phyloP scores from a whole-genome alignment of 2,113 vertebrate genomes.

The Pogona vitticeps region DNA sequence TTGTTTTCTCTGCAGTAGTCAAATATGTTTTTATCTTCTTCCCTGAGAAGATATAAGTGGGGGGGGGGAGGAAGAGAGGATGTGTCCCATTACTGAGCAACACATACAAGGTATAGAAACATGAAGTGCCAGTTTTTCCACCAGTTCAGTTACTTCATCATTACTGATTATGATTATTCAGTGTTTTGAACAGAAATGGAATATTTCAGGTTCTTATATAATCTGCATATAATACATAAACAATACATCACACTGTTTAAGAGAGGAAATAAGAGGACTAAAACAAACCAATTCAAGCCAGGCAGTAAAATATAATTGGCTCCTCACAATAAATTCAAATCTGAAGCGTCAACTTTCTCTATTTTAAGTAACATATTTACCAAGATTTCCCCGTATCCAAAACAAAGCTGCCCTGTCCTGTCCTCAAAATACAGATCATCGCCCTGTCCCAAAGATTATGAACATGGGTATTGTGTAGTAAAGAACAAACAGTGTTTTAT shows the following conservation, averaged over 20 bases:
- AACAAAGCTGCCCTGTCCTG: not conserved
- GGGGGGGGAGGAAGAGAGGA: slow-evolving; percentile 48
- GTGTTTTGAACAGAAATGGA: slow-evolving; percentile 5
- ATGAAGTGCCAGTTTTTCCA: slow-evolving; percentile 28
- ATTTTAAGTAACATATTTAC: not conserved
- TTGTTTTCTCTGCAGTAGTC: slow-evolving; percentile 99
- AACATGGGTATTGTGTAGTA: not conserved
- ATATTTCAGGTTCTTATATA: not conserved
- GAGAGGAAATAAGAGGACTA: too few species aligned
- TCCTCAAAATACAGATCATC: not conserved
- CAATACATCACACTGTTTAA: too few species aligned
- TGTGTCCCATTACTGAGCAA: slow-evolving; percentile 44
- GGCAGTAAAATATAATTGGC: not conserved
- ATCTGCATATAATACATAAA: not conserved
- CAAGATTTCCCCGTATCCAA: not conserved
- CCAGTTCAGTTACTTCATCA: slow-evolving; percentile 37
- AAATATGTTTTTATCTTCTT: slow-evolving; percentile 98
- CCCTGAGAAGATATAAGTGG: slow-evolving; percentile 77
- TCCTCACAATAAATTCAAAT: not conserved
- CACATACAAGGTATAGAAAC: slow-evolving; percentile 40
- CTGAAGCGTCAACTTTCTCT: not conserved
- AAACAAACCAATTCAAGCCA: not conserved
- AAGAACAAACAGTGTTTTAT: too few species aligned
- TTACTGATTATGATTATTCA: slow-evolving; percentile 8
- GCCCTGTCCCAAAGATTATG: not conserved